Percentiles rank a stretch among this genome's conserved stretches.
phyloP scores from a whole-genome alignment of 35 echinoderm and acorn worm genomes.

The Apostichopus parvimensis region DNA sequence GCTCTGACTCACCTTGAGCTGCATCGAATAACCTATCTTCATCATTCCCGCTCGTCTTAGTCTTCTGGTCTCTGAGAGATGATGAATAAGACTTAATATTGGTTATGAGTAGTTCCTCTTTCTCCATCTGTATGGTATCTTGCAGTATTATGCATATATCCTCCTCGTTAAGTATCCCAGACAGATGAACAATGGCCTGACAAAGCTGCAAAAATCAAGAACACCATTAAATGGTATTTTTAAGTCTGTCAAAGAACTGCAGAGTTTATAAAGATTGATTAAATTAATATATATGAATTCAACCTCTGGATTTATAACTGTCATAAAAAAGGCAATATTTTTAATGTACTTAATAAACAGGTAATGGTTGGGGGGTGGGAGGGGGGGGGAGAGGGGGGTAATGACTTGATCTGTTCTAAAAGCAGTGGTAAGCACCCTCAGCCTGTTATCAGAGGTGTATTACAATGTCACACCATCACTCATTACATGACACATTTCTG shows the following conservation, averaged over 20 bases:
- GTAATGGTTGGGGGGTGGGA: too few species aligned
- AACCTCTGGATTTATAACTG: not conserved
- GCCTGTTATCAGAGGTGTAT: too few species aligned
- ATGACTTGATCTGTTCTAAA: too few species aligned
- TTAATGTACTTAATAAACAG: too few species aligned
- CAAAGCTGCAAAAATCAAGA: constrained; percentile 64
- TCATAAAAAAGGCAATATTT: too few species aligned
- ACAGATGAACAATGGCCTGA: constrained; percentile 65
- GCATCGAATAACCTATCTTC: constrained; percentile 20
- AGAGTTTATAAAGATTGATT: not conserved
- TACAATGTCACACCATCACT: not conserved
- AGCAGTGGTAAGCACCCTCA: too few species aligned
- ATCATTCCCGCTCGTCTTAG: not conserved
- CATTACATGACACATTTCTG: not conserved
- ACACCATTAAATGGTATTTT: not conserved
- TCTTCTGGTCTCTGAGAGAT: not conserved
- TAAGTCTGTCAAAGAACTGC: too few species aligned
- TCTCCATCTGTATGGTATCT: constrained; percentile 2
- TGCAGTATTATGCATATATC: constrained; percentile 58
- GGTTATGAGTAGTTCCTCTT: constrained; percentile 36
- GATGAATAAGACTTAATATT: constrained; percentile 51
- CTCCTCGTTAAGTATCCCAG: constrained; percentile 38
- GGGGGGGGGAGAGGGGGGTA: too few species aligned
- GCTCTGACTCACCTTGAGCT: not conserved
- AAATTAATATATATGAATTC: not conserved